phyloP scores from a whole-genome alignment of 2,113 vertebrate genomes.

The Paradisaea rubra region DNA sequence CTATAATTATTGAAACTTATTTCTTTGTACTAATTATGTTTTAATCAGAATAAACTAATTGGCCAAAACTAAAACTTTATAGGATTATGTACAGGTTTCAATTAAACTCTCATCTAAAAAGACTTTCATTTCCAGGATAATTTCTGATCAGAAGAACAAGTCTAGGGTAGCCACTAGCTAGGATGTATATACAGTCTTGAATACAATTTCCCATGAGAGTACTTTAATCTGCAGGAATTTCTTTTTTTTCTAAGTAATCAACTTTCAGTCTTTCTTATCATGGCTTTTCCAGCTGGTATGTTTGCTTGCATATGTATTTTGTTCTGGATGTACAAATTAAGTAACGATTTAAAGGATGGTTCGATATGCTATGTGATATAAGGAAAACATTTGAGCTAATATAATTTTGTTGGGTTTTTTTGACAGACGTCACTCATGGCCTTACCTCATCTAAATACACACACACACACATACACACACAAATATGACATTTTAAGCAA shows the following conservation, averaged over 20 bases:
- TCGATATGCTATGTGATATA: not conserved
- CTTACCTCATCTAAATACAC: not conserved
- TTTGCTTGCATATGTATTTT: not conserved
- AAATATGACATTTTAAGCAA: not conserved
- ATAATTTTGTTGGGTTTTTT: accelerated
- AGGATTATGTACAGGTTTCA: not conserved
- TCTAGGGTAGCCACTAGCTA: not conserved
- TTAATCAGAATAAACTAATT: not conserved
- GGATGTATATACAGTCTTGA: not conserved
- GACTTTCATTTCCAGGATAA: not conserved
- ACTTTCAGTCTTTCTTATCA: not conserved
- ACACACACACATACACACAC: accelerated
- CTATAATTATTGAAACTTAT: not conserved
- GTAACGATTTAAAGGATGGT: not conserved
- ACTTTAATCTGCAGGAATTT: not conserved
- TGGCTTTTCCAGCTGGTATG: not conserved
- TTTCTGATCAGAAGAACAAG: not conserved
- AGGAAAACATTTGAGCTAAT: not conserved
- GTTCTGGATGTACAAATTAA: not conserved
- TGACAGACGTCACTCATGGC: accelerated
- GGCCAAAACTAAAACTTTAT: not conserved
- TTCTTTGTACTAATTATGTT: not conserved
- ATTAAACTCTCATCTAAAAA: not conserved
- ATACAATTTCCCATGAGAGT: not conserved
- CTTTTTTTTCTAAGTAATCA: not conserved